These are phyloP conservation scores for Archaeoteleia sp. DNA, from an alignment of 2,888 invertebrate genomes.

Conservation along the genomic window DNA sequence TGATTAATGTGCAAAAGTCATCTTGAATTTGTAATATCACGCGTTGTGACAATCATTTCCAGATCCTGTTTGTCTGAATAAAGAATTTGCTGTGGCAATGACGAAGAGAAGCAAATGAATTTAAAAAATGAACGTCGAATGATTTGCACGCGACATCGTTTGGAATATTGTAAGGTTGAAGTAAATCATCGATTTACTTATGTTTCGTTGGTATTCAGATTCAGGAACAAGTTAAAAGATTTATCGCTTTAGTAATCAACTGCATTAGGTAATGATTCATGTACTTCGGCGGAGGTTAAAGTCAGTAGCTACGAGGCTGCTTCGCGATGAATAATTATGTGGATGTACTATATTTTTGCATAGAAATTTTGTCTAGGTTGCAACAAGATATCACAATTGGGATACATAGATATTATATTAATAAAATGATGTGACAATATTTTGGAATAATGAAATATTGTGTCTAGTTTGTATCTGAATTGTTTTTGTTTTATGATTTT, in stretches of 20 bases:
- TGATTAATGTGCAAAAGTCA: no score
- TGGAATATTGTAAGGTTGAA: conserved; percentile 26
- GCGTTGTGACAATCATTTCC: conserved; percentile 35
- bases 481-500: no score
- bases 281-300: background rate
- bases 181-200: conserved; percentile 34
- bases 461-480: no score
- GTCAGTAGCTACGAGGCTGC: background rate
- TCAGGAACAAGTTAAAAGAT: conserved; percentile 39
- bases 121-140: conserved; percentile 21
- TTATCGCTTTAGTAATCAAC: conserved; percentile 40
- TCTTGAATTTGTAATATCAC: no score
- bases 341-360: background rate
- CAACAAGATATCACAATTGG: no score
- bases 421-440: no score
- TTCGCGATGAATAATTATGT: background rate
- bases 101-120: conserved; percentile 31
- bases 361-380: conserved; percentile 8
- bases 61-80: conserved; percentile 30
- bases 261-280: conserved; percentile 19
- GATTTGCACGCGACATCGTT: conserved; percentile 30
- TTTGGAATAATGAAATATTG: no score
- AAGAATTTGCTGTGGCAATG: conserved; percentile 13
- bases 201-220: conserved; percentile 14
- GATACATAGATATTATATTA: no score